Evolutionary conservation across 1,140 invertebrate species (phyloP).

Genomic region (Gonatopus flavifemur): DNA sequence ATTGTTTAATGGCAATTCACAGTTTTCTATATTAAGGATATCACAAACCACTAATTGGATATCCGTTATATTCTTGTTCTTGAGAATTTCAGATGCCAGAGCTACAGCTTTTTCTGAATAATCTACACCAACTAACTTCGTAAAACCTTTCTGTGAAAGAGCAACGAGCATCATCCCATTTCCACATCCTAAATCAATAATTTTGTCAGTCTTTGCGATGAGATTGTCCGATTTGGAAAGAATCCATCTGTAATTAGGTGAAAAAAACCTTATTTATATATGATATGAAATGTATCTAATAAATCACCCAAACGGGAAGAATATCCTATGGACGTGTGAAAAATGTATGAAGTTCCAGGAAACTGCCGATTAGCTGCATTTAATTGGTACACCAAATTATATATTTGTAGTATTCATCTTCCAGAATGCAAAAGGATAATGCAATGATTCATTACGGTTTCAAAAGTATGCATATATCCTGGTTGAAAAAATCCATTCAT

Average conservation of each 20-base stretch:
- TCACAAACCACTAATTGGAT: constrained; percentile 67
- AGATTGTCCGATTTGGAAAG: constrained; percentile 28
- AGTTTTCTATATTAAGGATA: constrained; percentile 53
- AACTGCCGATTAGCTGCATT: too few relatives aligned
- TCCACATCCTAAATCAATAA: constrained; percentile 81
- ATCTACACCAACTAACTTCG: constrained; percentile 77
- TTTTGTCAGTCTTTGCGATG: constrained; percentile 50
- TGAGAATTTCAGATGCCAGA: constrained; percentile 69
- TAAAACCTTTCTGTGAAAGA: constrained; percentile 74
- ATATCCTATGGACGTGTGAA: too few relatives aligned
- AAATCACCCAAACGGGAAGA: too few relatives aligned
- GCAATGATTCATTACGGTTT: too few relatives aligned
- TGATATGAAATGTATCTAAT: too few relatives aligned
- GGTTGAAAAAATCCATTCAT: too few relatives aligned
- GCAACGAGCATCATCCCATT: constrained; percentile 86
- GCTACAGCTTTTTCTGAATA: constrained; percentile 80
- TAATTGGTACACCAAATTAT: too few relatives aligned
- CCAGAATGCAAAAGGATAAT: too few relatives aligned
- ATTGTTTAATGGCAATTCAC: constrained; percentile 35
- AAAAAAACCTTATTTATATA: not conserved
- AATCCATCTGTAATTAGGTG: constrained; percentile 42
- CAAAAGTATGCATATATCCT: too few relatives aligned
- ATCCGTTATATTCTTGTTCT: constrained; percentile 54
- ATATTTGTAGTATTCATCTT: too few relatives aligned
- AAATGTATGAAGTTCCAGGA: too few relatives aligned